Percentiles rank a stretch among this genome's conserved stretches.
Conservation (phyloP, 2,797 vertebrate genomes). For the Spea hammondii region DNA sequence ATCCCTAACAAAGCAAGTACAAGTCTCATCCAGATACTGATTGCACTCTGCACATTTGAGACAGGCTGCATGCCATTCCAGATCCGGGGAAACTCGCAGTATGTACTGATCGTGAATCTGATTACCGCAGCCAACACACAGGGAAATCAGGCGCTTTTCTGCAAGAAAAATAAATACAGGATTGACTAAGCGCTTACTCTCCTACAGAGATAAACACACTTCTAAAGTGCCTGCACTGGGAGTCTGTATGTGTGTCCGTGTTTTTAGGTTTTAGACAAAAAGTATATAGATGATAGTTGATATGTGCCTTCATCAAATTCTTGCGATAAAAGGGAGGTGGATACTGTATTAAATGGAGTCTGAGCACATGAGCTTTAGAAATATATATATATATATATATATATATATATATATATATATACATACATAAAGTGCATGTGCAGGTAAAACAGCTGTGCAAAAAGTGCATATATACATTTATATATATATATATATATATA, state of each 20-base stretch:
- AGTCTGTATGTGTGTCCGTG: constrained; percentile 16
- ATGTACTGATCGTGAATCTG: constrained; percentile 97
- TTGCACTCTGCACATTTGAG: constrained; percentile 94
- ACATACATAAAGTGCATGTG: background rate
- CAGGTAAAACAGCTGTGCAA: background rate
- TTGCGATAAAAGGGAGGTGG: constrained; percentile 58
- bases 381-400: too few relatives aligned
- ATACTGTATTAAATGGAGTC: constrained; percentile 59
- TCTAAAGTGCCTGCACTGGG: constrained; percentile 58
- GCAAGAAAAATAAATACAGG: constrained; percentile 75
- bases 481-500: background rate
- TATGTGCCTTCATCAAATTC: constrained; percentile 60
- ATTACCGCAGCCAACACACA: constrained; percentile 95
- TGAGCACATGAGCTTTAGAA: background rate
- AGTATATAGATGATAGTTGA: constrained; percentile 60
- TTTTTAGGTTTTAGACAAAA: background rate
- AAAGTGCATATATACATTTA: background rate
- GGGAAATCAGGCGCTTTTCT: constrained; percentile 94
- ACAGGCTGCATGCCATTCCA: constrained; percentile 95
- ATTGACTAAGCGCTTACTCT: constrained; percentile 71
- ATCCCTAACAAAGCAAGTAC: constrained; percentile 94
- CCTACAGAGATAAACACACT: constrained; percentile 74
- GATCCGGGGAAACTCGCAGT: constrained; percentile 90
- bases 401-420: too few relatives aligned
- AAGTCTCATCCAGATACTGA: constrained; percentile 95